Base-by-base conservation (phyloP, 1,140 invertebrate species). In the Dinoponera quadriceps region DNA sequence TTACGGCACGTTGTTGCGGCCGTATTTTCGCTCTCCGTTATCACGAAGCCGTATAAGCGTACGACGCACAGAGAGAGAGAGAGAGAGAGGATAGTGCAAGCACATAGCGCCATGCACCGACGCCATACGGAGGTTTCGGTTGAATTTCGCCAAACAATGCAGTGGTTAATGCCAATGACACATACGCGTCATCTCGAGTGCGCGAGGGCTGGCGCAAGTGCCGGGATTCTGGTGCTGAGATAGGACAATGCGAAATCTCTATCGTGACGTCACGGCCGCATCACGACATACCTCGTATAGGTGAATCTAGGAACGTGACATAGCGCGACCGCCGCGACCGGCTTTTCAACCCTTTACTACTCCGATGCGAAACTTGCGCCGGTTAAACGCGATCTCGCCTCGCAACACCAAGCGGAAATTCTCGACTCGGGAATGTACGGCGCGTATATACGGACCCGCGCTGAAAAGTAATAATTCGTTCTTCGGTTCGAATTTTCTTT, bases 121-220 rank as follows among this genome's bases (percentile, higher is more conserved):
- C 48, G n/a, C 55, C 71, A 49, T 16, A 38, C 54, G 57, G 63
- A 84, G 85, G 78, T 86, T 83, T 78, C 84, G 84, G 38, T 81
- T 65, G 82, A 60, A 78, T 88, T 80, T 88, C 82, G 48, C 33
- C 73, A 89, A 87, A 90, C 87, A 88, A 88, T 89, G 62, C 73
- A 44, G 54, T 71, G 62, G 72, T 88, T 89, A 90, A 89, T 89
- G 88, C 82, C 86, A 60, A 89, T 87, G 86, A 89, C 85, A 89
- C 83, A 82, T 59, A 75, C 84, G 66, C 65, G 85, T 88, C 88
- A 89, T 62, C 77, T 84, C 77, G 83, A 87, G 77, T 82, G 74
- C 86, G 80, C 82, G 82, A 14, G 38, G 16, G 44, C 48, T 59
- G 5, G 25, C 59, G 48, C 73, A 81, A 65, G 63, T 81, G 72